Evolutionary conservation across 2,797 vertebrate genomes (phyloP), one percentile per base, ranked within the genome.

Genomic region (Rallus crepitans): DNA sequence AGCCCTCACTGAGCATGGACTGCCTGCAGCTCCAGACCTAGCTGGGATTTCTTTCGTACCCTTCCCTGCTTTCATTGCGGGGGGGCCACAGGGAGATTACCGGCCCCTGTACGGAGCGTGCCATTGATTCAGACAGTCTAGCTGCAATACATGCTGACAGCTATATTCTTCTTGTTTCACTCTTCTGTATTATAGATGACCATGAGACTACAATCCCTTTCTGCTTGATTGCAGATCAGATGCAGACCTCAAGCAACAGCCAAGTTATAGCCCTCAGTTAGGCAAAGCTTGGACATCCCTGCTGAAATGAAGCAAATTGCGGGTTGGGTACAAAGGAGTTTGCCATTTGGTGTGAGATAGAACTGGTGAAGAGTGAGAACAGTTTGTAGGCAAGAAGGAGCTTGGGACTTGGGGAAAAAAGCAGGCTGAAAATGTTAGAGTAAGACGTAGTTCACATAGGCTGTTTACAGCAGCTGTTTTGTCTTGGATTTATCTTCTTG

Each of bases 171-270:
- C 45, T 79, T 63, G 27, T 90, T 87, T 94, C 57, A 45, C 59
- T 87, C 60, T 80, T 85, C 68, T 82, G 23, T 89, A 30, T 93
- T 94, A 80, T 86, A 93, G 84, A 89, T 90, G 59, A 88, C 66
- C 76, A 19, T 40, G 63, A 64, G 12, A 13, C 75, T 91, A 61
- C 64, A 82, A 11, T 68, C 68, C 48, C 94, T 78, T 83, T 78
- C 82, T 94, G 65, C 81, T 87, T 90, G 77, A 89, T 63, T 93
- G 70, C 83, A 86, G 70, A 93, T 85, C 63, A 90, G n/a, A 83
- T 87, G 63, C 61, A 92, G 53, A 77, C 73, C 76, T 93, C 39
- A 30, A 79, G 76, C 53, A 88, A 50, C 82, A 80, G 35, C 75
- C 23, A 40, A 56, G 50, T 86, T 87, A 37, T 48, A 77, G 55